phyloP scores from a whole-genome alignment of 37 sponge, comb jelly and placozoan species.

The Chondrilla cf. caribensis region DNA sequence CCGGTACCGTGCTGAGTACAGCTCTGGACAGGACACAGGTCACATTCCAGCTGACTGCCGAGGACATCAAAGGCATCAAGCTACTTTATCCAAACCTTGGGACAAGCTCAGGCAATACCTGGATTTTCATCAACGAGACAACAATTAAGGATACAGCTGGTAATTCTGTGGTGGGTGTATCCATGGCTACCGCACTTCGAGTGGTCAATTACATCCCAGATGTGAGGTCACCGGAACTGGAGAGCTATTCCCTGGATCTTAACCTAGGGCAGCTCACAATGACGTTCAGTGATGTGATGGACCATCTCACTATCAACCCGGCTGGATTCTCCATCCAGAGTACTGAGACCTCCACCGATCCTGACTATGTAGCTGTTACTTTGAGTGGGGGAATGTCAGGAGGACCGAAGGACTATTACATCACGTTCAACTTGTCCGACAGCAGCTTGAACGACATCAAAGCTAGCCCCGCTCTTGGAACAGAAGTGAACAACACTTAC shows the following conservation, averaged over 20 bases:
- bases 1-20: slow-evolving; percentile 39
- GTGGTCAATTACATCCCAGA: slow-evolving; percentile 46
- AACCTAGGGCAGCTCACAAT: slow-evolving; percentile 54
- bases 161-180: slow-evolving; percentile 38
- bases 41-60: slow-evolving; percentile 59
- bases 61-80: slow-evolving; percentile 77
- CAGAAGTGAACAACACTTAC: slow-evolving; percentile 59
- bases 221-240: slow-evolving; percentile 62
- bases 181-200: slow-evolving; percentile 30
- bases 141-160: slow-evolving; percentile 72
- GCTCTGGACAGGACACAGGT: slow-evolving; percentile 35
- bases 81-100: slow-evolving; percentile 56
- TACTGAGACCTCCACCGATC: slow-evolving; percentile 8
- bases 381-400: slow-evolving; percentile 30
- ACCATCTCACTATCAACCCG: slow-evolving; percentile 35
- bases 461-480: slow-evolving; percentile 44
- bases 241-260: slow-evolving; percentile 58
- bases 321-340: slow-evolving; percentile 65
- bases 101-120: slow-evolving; percentile 39
- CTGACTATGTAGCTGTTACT: slow-evolving; percentile 18
- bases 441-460: slow-evolving; percentile 63
- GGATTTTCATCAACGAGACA: slow-evolving; percentile 27
- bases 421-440: slow-evolving; percentile 39
- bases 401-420: slow-evolving; percentile 43
- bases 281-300: slow-evolving; percentile 86